Evolutionary conservation across 2,797 vertebrate genomes (phyloP).

Genomic region (Malurus splendens): DNA sequence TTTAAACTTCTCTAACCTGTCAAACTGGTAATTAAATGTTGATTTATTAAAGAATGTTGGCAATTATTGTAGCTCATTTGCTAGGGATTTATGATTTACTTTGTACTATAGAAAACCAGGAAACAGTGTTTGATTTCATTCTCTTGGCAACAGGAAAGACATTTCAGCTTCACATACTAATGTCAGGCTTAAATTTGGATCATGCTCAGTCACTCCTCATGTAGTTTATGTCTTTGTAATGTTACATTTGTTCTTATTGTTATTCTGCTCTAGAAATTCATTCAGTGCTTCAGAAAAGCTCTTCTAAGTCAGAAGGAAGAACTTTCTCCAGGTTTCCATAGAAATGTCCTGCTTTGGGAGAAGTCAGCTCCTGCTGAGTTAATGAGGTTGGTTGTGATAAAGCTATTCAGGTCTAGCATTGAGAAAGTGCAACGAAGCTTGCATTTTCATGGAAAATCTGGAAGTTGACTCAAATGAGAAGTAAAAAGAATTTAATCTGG

Average conservation of each 20-base stretch:
- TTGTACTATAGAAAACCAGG: not conserved
- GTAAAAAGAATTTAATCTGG: not conserved
- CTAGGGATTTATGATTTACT: not conserved
- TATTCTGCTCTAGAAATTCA: not conserved
- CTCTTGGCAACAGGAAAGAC: not conserved
- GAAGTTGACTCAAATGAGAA: not conserved
- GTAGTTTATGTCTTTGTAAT: not conserved
- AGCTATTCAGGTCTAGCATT: not conserved
- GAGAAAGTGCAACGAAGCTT: not conserved
- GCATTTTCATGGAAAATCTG: slow-evolving; percentile 16
- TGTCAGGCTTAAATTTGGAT: not conserved
- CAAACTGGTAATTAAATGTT: not conserved
- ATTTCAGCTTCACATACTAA: not conserved
- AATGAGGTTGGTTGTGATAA: slow-evolving; percentile 25
- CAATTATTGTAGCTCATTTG: slow-evolving; percentile 5
- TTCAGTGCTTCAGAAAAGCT: not conserved
- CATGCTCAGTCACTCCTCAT: not conserved
- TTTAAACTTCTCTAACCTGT: not conserved
- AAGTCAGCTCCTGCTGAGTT: slow-evolving; percentile 7
- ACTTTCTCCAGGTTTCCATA: slow-evolving; percentile 22
- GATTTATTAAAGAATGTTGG: not conserved
- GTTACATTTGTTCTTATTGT: not conserved
- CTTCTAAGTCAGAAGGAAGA: not conserved
- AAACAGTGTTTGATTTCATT: not conserved
- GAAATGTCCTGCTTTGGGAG: slow-evolving; percentile 13